phyloP scores from a whole-genome alignment of 1,140 invertebrate species.

The Leptinotarsa undecemlineata region DNA sequence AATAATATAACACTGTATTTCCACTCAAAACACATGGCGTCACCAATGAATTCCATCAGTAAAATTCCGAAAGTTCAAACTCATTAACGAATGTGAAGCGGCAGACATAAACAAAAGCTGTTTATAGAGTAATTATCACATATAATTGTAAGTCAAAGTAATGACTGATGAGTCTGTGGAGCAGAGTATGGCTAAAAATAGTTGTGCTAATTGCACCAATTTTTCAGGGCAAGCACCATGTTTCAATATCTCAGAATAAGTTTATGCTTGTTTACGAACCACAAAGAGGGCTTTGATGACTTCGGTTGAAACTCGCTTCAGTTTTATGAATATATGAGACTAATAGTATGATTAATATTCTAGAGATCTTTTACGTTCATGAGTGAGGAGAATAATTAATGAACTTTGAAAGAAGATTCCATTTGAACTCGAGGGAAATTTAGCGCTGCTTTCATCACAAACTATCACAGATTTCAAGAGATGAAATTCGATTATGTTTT shows the following conservation, averaged over 20 bases:
- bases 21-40: not conserved
- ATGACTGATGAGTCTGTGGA: constrained; percentile 5
- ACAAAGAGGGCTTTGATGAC: constrained; percentile 2
- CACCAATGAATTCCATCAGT: not conserved
- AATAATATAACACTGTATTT: too few species aligned
- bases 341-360: constrained; percentile 6
- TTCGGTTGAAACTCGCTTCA: not conserved
- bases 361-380: not conserved
- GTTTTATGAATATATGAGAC: constrained; percentile 4
- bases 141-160: constrained; percentile 8
- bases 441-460: too few species aligned
- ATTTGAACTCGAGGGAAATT: too few species aligned
- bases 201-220: constrained; percentile 5
- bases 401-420: too few species aligned
- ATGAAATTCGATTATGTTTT: too few species aligned
- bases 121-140: constrained; percentile 8
- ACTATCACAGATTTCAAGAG: too few species aligned
- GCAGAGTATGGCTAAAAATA: constrained; percentile 5
- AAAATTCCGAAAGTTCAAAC: not conserved
- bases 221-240: constrained; percentile 4
- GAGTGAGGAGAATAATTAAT: not conserved
- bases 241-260: constrained; percentile 1
- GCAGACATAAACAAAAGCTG: constrained; percentile 7
- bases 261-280: constrained; percentile 3
- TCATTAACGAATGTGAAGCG: not conserved